Evolutionary conservation across 2,888 invertebrate genomes (phyloP).

Genomic region (Apodemia hepburni): DNA sequence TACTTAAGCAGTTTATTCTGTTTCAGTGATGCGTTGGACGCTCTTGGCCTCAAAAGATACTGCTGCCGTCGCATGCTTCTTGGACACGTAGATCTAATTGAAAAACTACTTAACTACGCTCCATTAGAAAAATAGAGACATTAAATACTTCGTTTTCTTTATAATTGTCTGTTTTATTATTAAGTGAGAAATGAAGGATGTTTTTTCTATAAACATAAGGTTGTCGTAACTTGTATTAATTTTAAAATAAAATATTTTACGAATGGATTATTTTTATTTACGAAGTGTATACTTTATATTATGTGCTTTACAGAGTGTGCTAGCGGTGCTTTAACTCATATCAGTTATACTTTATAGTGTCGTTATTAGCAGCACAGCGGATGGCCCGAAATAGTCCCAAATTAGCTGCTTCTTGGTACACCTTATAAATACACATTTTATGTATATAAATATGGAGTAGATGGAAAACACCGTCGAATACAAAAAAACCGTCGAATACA

Average conservation of each 20-base stretch:
- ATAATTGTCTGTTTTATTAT: constrained; percentile 1
- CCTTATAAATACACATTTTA: no score
- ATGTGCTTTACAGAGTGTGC: no score
- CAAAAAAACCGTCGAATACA: no score
- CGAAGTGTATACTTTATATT: no score
- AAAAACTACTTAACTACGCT: constrained; percentile 99
- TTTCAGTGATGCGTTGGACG: constrained; percentile 96
- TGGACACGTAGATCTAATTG: constrained; percentile 99
- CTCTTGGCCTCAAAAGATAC: constrained; percentile 96
- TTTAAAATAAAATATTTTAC: constrained; percentile 1
- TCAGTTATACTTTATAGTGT: no score
- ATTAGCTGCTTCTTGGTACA: no score
- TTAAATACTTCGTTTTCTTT: background rate
- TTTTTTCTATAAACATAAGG: background rate
- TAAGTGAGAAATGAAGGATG: background rate
- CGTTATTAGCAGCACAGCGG: no score
- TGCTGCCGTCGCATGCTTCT: constrained; percentile 99
- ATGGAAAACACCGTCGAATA: no score
- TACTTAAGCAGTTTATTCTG: constrained; percentile 16
- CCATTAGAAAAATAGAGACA: constrained; percentile 93
- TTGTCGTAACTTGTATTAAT: background rate
- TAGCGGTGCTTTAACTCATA: no score
- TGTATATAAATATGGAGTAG: no score
- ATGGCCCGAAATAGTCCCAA: no score
- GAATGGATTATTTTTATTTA: background rate